Evolutionary conservation across 2,888 invertebrate genomes (phyloP).

Genomic region (Acrobasis repandana): DNA sequence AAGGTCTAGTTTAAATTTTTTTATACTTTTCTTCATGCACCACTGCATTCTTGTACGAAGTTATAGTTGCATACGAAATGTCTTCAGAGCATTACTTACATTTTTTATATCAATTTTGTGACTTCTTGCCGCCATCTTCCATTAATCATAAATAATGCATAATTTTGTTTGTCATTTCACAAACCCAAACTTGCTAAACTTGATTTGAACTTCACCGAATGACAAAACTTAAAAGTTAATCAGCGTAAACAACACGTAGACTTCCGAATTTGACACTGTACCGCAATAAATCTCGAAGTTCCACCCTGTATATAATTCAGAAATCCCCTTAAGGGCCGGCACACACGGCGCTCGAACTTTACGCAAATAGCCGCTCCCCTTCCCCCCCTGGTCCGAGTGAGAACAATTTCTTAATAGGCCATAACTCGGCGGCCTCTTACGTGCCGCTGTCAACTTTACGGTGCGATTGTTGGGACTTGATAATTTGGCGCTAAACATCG

Average conservation of each 20-base stretch:
- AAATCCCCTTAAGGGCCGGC: slow-evolving; percentile 49
- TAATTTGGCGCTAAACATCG: slow-evolving; percentile 12
- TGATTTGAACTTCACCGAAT: slow-evolving; percentile 1
- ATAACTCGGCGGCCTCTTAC: slow-evolving; percentile 68
- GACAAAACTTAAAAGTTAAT: slow-evolving; percentile 23
- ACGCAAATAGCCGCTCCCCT: slow-evolving; percentile 57
- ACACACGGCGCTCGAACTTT: slow-evolving; percentile 65
- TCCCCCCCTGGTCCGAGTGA: slow-evolving; percentile 50
- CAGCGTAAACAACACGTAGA: slow-evolving; percentile 23
- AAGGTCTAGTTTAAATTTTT: too few species aligned
- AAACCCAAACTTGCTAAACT: not conserved
- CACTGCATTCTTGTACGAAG: too few species aligned
- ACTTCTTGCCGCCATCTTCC: not conserved
- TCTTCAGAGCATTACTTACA: too few species aligned
- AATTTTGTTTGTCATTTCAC: not conserved
- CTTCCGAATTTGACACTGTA: slow-evolving; percentile 25
- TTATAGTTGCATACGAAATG: too few species aligned
- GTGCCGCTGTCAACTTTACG: slow-evolving; percentile 64
- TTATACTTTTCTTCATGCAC: too few species aligned
- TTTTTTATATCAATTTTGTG: too few species aligned
- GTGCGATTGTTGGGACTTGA: slow-evolving; percentile 17
- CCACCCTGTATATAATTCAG: slow-evolving; percentile 53
- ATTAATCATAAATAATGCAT: not conserved
- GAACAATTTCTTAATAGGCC: slow-evolving; percentile 79
- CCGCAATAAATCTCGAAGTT: slow-evolving; percentile 25